A percentile compares a stretch with the other conserved stretches of the same genome.
phyloP scores from a whole-genome alignment of 1,140 invertebrate species.

The Semibalanus balanoides region DNA sequence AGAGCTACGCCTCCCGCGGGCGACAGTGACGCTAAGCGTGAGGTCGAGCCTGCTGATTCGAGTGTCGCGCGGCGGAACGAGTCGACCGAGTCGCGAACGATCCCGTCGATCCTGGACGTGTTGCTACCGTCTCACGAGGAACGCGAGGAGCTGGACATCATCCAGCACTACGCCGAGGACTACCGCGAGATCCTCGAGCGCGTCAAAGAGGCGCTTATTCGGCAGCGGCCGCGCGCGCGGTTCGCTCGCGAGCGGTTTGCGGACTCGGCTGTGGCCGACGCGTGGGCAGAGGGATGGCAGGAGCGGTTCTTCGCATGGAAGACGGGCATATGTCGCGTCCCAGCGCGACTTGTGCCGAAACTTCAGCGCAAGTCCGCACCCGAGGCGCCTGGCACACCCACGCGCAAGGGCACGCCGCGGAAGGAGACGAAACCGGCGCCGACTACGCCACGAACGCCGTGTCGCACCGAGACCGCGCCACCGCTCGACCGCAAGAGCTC shows the following conservation, averaged over 20 bases:
- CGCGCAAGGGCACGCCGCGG: neutral
- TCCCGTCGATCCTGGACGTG: neutral
- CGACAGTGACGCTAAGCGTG: neutral
- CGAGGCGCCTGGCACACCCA: neutral
- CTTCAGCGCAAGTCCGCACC: neutral
- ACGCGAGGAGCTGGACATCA: neutral
- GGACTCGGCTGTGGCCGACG: neutral
- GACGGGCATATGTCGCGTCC: neutral
- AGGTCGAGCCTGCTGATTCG: neutral
- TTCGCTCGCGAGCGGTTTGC: neutral
- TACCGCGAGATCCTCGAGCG: neutral
- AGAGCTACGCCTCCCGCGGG: neutral
- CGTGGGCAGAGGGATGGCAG: neutral
- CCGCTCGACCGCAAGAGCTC: neutral
- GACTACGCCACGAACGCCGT: neutral
- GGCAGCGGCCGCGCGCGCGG: neutral
- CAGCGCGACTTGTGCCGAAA: neutral
- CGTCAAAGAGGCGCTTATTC: neutral
- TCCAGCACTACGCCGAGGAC: neutral
- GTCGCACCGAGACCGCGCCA: too few species aligned
- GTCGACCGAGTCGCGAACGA: neutral
- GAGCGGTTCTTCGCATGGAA: neutral
- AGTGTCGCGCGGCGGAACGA: neutral
- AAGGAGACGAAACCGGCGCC: neutral
- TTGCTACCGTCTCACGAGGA: neutral